Conservation (phyloP, 2,113 vertebrate genomes). For the Alethe diademata region DNA sequence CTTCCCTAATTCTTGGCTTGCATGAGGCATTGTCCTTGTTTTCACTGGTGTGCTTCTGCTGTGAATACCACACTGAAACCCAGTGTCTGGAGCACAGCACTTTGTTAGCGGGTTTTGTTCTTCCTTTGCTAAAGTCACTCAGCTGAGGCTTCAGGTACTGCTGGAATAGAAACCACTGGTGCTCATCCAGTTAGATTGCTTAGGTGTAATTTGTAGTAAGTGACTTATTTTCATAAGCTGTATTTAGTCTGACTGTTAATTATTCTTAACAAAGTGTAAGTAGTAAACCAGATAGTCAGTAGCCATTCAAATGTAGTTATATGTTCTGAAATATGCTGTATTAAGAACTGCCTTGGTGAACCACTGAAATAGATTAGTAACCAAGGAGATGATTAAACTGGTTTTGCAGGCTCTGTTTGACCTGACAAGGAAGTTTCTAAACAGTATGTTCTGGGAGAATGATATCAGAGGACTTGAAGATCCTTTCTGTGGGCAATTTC, state of each 20-base stretch:
- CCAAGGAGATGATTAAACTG: constrained; percentile 58
- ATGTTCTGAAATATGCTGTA: background rate
- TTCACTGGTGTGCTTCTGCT: background rate
- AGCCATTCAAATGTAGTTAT: background rate
- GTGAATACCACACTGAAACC: background rate
- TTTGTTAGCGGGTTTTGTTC: background rate
- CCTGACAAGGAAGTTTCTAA: constrained; percentile 6
- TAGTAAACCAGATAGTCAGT: background rate
- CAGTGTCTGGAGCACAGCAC: background rate
- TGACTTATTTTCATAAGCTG: background rate
- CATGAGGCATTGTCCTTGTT: background rate
- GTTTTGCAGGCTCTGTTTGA: constrained; percentile 57
- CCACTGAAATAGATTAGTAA: constrained; percentile 35
- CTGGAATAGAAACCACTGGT: background rate
- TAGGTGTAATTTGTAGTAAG: background rate
- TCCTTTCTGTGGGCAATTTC: background rate
- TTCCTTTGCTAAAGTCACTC: background rate
- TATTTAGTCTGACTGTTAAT: background rate
- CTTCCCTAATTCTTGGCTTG: background rate
- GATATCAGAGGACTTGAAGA: background rate
- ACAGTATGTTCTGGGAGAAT: background rate
- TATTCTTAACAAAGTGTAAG: background rate
- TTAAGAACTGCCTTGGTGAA: constrained; percentile 6
- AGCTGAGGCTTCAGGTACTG: background rate
- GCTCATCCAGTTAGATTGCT: background rate